Evolutionary conservation across 1,140 invertebrate genomes (phyloP).

Genomic region (Bradysia coprophila): DNA sequence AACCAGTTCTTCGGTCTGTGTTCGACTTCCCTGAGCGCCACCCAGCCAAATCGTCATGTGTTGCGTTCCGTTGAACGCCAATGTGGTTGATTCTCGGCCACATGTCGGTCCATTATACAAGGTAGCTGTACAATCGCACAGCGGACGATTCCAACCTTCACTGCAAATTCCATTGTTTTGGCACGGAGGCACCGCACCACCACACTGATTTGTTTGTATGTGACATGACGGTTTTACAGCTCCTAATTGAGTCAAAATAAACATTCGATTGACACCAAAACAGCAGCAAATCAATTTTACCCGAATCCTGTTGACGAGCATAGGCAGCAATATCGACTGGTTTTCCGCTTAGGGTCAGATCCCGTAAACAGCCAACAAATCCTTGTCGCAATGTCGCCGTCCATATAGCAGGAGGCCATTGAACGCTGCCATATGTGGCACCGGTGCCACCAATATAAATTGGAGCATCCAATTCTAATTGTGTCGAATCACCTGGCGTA

Average conservation of each 20-base stretch:
- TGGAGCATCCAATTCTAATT: constrained; percentile 74
- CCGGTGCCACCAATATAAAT: constrained; percentile 81
- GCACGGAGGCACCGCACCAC: constrained; percentile 52
- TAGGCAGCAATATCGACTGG: constrained; percentile 77
- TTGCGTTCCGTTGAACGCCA: constrained; percentile 78
- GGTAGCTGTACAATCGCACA: constrained; percentile 88
- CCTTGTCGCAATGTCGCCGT: constrained; percentile 74
- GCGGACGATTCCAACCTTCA: constrained; percentile 91
- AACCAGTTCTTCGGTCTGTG: constrained; percentile 81
- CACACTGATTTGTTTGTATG: constrained; percentile 59
- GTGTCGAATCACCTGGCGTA: constrained; percentile 62
- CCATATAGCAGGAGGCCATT: constrained; percentile 76
- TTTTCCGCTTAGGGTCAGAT: constrained; percentile 82
- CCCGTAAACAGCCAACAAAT: constrained; percentile 88
- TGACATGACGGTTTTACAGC: constrained; percentile 74
- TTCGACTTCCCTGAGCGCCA: constrained; percentile 52
- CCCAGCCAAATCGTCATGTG: constrained; percentile 57
- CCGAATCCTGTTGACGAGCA: constrained; percentile 76
- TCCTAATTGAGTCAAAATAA: constrained; percentile 35
- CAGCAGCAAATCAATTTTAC: constrained; percentile 28
- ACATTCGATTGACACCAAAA: background rate
- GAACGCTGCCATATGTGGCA: constrained; percentile 46
- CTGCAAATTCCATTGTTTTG: constrained; percentile 76
- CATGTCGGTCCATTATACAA: constrained; percentile 82
- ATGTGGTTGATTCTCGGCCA: constrained; percentile 72